Base-by-base conservation (phyloP, 1,140 invertebrate genomes). In the Chionoecetes opilio region DNA sequence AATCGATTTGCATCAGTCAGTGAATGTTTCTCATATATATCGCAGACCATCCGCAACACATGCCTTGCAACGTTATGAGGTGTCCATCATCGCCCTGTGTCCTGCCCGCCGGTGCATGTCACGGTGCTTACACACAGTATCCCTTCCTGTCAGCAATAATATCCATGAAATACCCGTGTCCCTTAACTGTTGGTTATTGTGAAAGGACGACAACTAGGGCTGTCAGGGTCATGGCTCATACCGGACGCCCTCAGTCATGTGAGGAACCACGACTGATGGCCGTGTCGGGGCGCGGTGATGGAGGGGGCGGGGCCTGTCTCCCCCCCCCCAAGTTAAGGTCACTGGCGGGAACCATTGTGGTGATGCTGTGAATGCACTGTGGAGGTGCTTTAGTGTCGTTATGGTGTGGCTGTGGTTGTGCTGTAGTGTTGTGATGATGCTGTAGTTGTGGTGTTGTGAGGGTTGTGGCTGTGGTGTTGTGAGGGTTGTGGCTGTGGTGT, bases 211-310 rank as follows among this genome's bases (percentile, higher is more conserved):
- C 63, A 21, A 75, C n/a, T 75, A 75, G 2, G 63, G n/a, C 63
- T 26, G n/a, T n/a, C 0, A 75, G 21, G n/a, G 46, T 9, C 46
- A 53, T 53, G 63, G 63, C 21, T n/a, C 63, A 75, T 75, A 75
- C 63, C 63, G 63, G 63, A 75, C 63, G 63, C n/a, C 63, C 63
- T 75, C 63, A 75, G 63, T 75, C 63, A 75, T 75, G 63, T 26
- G 63, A 75, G n/a, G 63, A 75, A 75, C 63, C 63, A n/a, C 63
- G 63, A 75, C 63, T 75, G 63, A 75, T 75, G 63, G 63, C 63
- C 63, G 63, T 75, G 63, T 75, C 63, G 63, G 63, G 63, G 9
- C n/a, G 5, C 63, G 6, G 21, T 75, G 63, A 75, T 75, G 63
- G 63, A 75, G 8, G 63, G 63, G 63, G 63, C 63, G 63, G 63